Percentiles rank a stretch among this genome's conserved stretches.
Evolutionary conservation across 2,113 vertebrate species (phyloP).

Genomic region (rat (Rattus norvegicus)): GRCr8 NC_086020.1:125711501-125712000

Average conservation of each 20-base stretch:
- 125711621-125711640: conserved; percentile 37
- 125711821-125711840: background rate
- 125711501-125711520: conserved; percentile 94
- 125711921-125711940: background rate
- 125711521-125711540: conserved; percentile 98
- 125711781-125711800: background rate
- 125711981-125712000: background rate
- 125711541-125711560: conserved; percentile 96
- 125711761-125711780: background rate
- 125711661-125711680: background rate
- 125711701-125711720: background rate
- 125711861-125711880: background rate
- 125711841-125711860: background rate
- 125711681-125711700: background rate
- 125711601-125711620: background rate
- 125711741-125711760: background rate
- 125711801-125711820: background rate
- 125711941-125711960: background rate
- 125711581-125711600: conserved; percentile 85
- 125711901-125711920: background rate
- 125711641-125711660: background rate
- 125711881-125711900: background rate
- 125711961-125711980: conserved; percentile 6
- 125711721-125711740: background rate
- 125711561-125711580: conserved; percentile 95